These are phyloP conservation scores for Trichoplusia ni DNA, from an alignment of 1,140 invertebrate species.

Conservation along the genomic window DNA sequence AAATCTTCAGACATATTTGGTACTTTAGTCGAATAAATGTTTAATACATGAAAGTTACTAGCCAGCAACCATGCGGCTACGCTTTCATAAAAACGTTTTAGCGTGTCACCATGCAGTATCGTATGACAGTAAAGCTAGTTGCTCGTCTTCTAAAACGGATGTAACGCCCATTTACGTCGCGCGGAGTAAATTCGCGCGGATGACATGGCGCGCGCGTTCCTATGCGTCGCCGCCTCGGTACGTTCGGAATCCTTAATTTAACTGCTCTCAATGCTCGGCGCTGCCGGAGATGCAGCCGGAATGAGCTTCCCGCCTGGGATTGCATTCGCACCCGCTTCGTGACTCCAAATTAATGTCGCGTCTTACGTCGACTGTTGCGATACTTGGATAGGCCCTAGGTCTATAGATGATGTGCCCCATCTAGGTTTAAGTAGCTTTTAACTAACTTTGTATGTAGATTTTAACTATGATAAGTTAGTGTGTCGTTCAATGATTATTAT, in stretches of 20 bases:
- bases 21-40: too few species aligned
- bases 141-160: constrained; percentile 12
- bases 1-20: too few species aligned
- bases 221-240: constrained; percentile 34
- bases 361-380: constrained; percentile 41
- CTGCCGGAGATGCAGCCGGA: constrained; percentile 68
- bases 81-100: too few species aligned
- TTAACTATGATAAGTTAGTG: background rate
- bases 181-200: constrained; percentile 26
- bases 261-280: constrained; percentile 47
- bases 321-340: constrained; percentile 64
- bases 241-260: constrained; percentile 70
- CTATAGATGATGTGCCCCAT: constrained; percentile 2
- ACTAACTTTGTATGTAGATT: background rate
- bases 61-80: too few species aligned
- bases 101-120: too few species aligned
- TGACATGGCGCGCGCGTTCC: constrained; percentile 29
- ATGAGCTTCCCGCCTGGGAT: constrained; percentile 72
- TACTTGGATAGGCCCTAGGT: constrained; percentile 16
- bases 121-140: constrained; percentile 4
- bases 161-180: constrained; percentile 7
- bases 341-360: constrained; percentile 63
- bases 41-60: too few species aligned
- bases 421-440: constrained; percentile 3
- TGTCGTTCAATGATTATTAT: too few species aligned